Percentiles rank a stretch among this genome's conserved stretches.
phyloP scores from a whole-genome alignment of 2,113 vertebrate genomes.

The Austrofundulus limnaeus region DNA sequence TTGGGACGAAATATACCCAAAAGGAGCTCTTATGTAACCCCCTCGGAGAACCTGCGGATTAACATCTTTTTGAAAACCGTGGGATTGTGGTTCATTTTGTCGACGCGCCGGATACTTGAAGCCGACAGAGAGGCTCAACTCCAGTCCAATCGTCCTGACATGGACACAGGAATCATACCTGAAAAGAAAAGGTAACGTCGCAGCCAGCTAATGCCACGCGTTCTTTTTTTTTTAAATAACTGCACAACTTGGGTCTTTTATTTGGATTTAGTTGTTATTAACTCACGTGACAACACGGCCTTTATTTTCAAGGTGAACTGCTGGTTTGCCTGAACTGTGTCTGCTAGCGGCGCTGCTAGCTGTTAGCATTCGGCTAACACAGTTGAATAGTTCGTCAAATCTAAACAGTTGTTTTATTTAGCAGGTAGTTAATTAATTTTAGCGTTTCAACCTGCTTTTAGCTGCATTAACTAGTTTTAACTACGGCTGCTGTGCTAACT shows the following conservation, averaged over 20 bases:
- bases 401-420: not conserved
- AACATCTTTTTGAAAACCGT: constrained; percentile 4
- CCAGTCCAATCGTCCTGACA: constrained; percentile 69
- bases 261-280: rapidly evolving
- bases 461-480: not conserved
- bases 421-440: not conserved
- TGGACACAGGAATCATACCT: constrained; percentile 80
- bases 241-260: not conserved
- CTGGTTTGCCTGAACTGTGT: constrained; percentile 17
- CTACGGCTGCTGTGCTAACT: not conserved
- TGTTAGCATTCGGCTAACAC: constrained; percentile 47
- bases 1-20: not conserved
- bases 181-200: constrained; percentile 81
- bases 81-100: constrained; percentile 44
- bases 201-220: not conserved
- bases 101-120: constrained; percentile 51
- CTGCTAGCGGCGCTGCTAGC: constrained; percentile 9
- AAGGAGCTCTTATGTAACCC: constrained; percentile 22
- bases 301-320: constrained; percentile 40
- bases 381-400: not conserved
- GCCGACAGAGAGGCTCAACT: constrained; percentile 63
- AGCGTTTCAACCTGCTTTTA: not conserved
- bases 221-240: not conserved
- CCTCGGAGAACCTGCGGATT: constrained; percentile 6
- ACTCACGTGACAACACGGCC: not conserved